Conservation (phyloP, 2,888 invertebrate genomes). For the Pseudococcus longispinus region DNA sequence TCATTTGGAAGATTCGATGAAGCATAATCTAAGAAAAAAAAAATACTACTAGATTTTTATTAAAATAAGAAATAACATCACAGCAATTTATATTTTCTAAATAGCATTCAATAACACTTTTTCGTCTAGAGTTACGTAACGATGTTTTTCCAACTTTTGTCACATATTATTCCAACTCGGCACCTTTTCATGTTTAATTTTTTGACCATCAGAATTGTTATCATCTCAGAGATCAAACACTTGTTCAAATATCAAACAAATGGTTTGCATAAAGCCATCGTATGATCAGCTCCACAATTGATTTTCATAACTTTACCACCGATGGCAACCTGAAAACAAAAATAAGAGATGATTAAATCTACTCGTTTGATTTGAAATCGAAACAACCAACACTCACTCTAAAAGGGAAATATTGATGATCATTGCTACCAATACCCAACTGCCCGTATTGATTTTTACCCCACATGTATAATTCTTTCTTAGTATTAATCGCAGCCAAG, state of each 20-base stretch:
- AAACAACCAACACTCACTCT: conserved; percentile 66
- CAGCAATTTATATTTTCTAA: background rate
- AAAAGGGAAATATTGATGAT: conserved; percentile 88
- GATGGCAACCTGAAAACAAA: conserved; percentile 68
- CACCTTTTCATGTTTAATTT: background rate
- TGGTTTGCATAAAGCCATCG: conserved; percentile 77
- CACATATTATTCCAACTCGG: background rate
- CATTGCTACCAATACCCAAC: conserved; percentile 79
- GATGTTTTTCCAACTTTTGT: background rate
- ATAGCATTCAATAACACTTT: background rate
- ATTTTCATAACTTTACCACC: conserved; percentile 79
- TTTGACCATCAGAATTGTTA: background rate
- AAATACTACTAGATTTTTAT: background rate
- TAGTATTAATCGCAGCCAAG: conserved; percentile 81
- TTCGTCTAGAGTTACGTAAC: background rate
- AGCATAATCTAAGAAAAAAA: background rate
- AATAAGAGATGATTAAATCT: background rate
- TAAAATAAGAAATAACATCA: background rate
- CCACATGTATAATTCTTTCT: conserved; percentile 89
- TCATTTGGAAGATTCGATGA: no score
- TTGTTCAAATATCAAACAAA: conserved; percentile 20
- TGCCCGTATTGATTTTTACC: conserved; percentile 85
- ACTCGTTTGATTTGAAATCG: background rate
- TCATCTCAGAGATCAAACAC: background rate
- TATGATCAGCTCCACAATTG: conserved; percentile 86